Evolutionary conservation across 2,113 vertebrate genomes (phyloP), one percentile per base, ranked within the genome.

Genomic region (Paracanthobrama guichenoti): DNA sequence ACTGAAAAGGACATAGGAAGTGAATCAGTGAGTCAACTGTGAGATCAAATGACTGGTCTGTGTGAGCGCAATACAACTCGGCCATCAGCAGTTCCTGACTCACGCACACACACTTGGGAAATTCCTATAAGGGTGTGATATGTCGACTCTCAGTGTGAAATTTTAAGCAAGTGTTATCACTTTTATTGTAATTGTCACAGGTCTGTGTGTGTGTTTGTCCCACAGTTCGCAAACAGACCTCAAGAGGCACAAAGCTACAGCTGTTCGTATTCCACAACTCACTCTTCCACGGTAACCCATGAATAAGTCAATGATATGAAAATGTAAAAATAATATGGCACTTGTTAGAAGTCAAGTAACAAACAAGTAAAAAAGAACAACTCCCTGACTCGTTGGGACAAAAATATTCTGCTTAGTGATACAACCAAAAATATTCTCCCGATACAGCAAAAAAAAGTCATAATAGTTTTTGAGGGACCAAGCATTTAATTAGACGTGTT

Each of bases 81-180:
- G 73, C 69, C 62, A 46, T 60, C 69, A 26, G 73, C 55, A 64
- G 76, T 35, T 77, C 79, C 44, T 48, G 48, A 79, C 82, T 73
- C 79, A 66, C 80, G 71, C 57, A 35, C 81, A 60, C 66, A 85
- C 76, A 81, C 81, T 71, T 78, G 67, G 64, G 35, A 87, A 85
- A 83, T 28, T 79, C 64, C 69, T 79, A 60, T 79, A 78, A 79
- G 76, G 69, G 77, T 90, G 88, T 87, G 87, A 90, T 84, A 88
- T 87, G 55, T 87, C 60, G 86, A 79, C 74, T 72, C 60, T 81
- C 28, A 9, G 86, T 87, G 88, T 88, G 86, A 89, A 88, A 85
- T 81, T 87, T 81, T 60, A 86, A 82, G 82, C 88, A 77, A 35
- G 31, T 26, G 81, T 60, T 87, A 60, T 72, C 72, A 76, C 75